phyloP scores from a whole-genome alignment of 2,888 invertebrate genomes.

The Lasioglossum oenotherae region DNA sequence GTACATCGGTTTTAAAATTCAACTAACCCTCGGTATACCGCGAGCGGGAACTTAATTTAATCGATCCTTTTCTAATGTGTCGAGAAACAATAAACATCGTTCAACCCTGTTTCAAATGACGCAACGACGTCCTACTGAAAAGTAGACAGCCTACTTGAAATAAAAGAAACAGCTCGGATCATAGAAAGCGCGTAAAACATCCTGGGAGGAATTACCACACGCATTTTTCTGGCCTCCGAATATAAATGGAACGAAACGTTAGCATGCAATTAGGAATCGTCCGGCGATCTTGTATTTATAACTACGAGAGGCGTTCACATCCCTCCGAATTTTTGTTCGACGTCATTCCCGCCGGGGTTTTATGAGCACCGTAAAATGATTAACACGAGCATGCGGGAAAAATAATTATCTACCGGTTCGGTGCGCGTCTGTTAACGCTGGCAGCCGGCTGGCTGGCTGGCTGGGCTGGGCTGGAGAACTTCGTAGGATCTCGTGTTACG shows the following conservation, averaged over 20 bases:
- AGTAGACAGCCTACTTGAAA: neutral
- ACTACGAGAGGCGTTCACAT: constrained; percentile 11
- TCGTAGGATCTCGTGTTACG: constrained; percentile 68
- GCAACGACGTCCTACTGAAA: neutral
- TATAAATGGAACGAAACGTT: neutral
- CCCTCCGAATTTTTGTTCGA: constrained; percentile 25
- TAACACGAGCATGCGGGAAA: constrained; percentile 66
- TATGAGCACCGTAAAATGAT: constrained; percentile 63
- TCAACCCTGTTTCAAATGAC: neutral
- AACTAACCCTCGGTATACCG: no score
- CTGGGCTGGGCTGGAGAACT: constrained; percentile 17
- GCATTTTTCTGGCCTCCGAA: neutral
- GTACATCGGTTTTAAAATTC: no score
- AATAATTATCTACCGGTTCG: constrained; percentile 68
- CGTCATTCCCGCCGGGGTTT: constrained; percentile 30
- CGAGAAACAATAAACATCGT: neutral
- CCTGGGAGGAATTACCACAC: neutral
- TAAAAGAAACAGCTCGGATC: neutral
- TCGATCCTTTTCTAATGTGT: no score
- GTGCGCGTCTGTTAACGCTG: constrained; percentile 61
- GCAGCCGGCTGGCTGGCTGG: constrained; percentile 51
- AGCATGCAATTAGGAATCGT: constrained; percentile 20
- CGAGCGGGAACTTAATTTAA: no score
- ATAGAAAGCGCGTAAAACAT: neutral
- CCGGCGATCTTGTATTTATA: neutral